Conservation (phyloP, 2,888 invertebrate genomes). For the Nephrocerus scutellatus region DNA sequence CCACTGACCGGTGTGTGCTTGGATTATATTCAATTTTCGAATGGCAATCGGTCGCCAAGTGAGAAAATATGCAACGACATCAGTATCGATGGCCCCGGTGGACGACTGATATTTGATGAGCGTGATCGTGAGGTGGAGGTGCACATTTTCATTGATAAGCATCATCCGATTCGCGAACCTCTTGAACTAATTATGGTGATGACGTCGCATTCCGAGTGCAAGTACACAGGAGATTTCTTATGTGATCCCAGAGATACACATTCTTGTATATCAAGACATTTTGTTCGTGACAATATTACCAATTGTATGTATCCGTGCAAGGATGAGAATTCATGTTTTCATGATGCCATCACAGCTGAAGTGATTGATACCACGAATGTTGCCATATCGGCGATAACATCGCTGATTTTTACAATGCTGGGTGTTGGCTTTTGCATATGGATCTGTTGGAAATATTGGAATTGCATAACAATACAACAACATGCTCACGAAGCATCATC, state of each 20-base stretch:
- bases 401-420: constrained; percentile 44
- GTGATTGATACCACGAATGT: constrained; percentile 40
- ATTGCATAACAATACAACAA: constrained; percentile 43
- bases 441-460: constrained; percentile 47
- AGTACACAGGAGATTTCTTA: constrained; percentile 34
- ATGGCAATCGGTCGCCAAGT: constrained; percentile 39
- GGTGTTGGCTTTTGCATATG: constrained; percentile 44
- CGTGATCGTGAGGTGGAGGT: constrained; percentile 37
- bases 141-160: constrained; percentile 34
- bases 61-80: constrained; percentile 39
- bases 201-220: constrained; percentile 40
- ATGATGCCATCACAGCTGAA: constrained; percentile 33
- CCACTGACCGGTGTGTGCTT: constrained; percentile 32
- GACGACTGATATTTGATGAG: constrained; percentile 38
- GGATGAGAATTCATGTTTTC: constrained; percentile 41
- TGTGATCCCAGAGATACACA: constrained; percentile 36
- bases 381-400: constrained; percentile 42
- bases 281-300: constrained; percentile 41
- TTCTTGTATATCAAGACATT: constrained; percentile 42
- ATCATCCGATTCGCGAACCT: constrained; percentile 32
- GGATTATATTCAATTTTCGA: constrained; percentile 40
- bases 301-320: constrained; percentile 42
- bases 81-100: constrained; percentile 36
- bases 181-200: constrained; percentile 41
- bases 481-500: constrained; percentile 42